A percentile compares a stretch with the other conserved stretches of the same genome.
These are phyloP conservation scores for Aphis gossypii DNA, from an alignment of 1,140 invertebrate species.

Conservation along the genomic window DNA sequence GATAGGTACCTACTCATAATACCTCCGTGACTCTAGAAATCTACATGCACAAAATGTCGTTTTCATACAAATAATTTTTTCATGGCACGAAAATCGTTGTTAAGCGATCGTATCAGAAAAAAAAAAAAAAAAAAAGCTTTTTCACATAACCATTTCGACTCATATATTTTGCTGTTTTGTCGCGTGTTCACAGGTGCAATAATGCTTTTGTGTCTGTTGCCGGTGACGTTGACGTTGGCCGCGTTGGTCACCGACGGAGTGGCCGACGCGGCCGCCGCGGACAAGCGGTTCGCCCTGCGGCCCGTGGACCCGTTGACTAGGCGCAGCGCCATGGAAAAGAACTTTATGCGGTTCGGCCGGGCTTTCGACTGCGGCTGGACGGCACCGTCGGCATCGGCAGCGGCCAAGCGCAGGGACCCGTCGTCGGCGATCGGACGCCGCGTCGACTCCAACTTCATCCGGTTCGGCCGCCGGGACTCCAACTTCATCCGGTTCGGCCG, in stretches of 20 bases:
- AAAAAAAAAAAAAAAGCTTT: too few relatives aligned
- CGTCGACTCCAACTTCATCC: constrained; percentile 59
- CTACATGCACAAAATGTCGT: too few relatives aligned
- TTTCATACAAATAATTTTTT: too few relatives aligned
- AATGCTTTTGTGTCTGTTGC: constrained; percentile 45
- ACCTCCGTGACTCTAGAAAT: too few relatives aligned
- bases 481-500: constrained; percentile 61
- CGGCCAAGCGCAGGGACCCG: constrained; percentile 65
- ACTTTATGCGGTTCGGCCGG: constrained; percentile 63
- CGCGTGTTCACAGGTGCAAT: background rate
- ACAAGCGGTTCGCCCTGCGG: constrained; percentile 57
- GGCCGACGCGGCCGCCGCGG: background rate
- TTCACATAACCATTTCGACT: background rate
- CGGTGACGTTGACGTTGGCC: constrained; percentile 38
- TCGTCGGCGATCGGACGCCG: background rate
- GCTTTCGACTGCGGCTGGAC: constrained; percentile 52
- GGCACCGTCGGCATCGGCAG: constrained; percentile 70
- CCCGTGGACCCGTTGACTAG: constrained; percentile 60
- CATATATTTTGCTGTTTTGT: background rate
- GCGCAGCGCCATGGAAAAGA: constrained; percentile 62
- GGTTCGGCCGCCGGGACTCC: constrained; percentile 58
- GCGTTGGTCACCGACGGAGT: background rate
- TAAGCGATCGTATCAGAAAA: too few relatives aligned
- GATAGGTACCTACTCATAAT: too few relatives aligned
- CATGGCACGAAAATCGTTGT: too few relatives aligned